Conservation (phyloP, 2,797 vertebrate genomes). For the Pelochelys cantorii region DNA sequence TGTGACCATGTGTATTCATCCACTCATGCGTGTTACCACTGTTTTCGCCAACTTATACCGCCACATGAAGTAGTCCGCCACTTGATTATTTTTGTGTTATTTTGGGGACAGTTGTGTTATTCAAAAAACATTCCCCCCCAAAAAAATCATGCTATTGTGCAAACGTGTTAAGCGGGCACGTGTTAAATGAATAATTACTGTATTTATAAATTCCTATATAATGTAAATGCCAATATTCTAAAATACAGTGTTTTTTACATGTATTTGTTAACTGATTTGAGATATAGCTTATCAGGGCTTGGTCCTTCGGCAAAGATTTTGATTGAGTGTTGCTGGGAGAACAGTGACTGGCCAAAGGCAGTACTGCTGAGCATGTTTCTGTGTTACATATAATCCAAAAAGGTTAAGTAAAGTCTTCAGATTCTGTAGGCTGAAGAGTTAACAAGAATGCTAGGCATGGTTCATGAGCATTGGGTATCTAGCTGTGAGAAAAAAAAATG, state of each 20-base stretch:
- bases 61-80: too few relatives aligned
- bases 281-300: background rate
- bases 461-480: slow-evolving; percentile 38
- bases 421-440: slow-evolving; percentile 63
- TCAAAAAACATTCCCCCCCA: too few relatives aligned
- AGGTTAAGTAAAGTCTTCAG: slow-evolving; percentile 46
- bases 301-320: background rate
- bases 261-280: background rate
- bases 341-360: background rate
- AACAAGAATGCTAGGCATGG: slow-evolving; percentile 38
- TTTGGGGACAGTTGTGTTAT: too few relatives aligned
- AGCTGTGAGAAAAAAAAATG: slow-evolving; percentile 45
- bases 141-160: too few relatives aligned
- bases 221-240: background rate
- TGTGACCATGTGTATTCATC: too few relatives aligned
- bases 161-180: too few relatives aligned
- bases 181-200: too few relatives aligned
- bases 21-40: too few relatives aligned
- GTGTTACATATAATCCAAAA: background rate
- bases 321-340: background rate
- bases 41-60: too few relatives aligned
- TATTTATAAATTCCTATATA: background rate
- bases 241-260: background rate
- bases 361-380: background rate
- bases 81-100: too few relatives aligned